Evolutionary conservation across 2,113 vertebrate genomes (phyloP).

Genomic region (Ictalurus furcatus): DNA sequence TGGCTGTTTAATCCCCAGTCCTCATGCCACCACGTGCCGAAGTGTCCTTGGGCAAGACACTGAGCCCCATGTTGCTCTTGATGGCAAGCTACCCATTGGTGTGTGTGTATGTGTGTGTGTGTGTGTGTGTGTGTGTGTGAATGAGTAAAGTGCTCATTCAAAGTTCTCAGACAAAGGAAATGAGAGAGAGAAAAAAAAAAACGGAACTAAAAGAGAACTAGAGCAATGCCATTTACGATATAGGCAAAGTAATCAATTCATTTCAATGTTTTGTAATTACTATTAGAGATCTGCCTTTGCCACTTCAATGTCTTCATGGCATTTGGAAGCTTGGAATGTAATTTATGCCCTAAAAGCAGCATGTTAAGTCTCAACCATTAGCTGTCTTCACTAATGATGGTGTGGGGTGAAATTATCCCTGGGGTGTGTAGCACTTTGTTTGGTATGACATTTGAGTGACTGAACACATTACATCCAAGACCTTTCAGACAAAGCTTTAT

Average conservation of each 20-base stretch:
- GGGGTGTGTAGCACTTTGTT: constrained; percentile 25
- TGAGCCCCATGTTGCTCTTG: too few species aligned
- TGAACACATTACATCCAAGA: constrained; percentile 1
- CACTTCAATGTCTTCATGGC: constrained; percentile 3
- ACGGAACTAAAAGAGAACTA: too few species aligned
- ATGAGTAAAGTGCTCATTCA: too few species aligned
- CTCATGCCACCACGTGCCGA: too few species aligned
- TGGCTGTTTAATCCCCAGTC: too few species aligned
- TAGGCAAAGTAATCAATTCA: not conserved
- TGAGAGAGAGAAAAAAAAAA: too few species aligned
- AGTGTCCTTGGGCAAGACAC: too few species aligned
- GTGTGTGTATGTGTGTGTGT: too few species aligned
- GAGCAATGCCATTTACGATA: too few species aligned
- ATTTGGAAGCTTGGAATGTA: constrained; percentile 11
- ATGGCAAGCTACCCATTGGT: too few species aligned
- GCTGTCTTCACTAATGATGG: constrained; percentile 42
- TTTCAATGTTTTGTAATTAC: not conserved
- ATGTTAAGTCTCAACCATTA: constrained; percentile 18
- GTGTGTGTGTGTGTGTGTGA: too few species aligned
- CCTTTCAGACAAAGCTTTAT: constrained; percentile 26
- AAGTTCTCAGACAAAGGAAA: too few species aligned
- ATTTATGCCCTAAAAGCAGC: constrained; percentile 33
- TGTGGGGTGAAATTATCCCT: constrained; percentile 30
- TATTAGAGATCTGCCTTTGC: not conserved
- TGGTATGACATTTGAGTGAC: constrained; percentile 41